These are phyloP conservation scores for Neogobius melanostomus DNA, from an alignment of 2,113 vertebrate genomes.

Conservation along the genomic window DNA sequence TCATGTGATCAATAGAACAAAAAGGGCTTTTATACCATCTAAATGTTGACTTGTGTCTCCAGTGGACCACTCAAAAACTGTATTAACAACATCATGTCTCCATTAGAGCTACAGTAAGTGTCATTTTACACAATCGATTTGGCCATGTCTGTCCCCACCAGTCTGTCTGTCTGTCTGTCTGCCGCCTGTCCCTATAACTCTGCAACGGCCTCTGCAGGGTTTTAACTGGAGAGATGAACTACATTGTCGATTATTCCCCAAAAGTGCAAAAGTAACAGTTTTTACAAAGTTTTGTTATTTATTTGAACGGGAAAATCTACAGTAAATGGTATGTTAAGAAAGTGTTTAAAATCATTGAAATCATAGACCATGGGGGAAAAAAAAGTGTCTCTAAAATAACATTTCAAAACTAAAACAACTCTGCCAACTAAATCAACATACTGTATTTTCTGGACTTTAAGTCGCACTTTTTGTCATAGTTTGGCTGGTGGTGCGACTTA, in stretches of 20 bases:
- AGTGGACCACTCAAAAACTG: conserved; percentile 37
- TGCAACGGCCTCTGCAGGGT: conserved; percentile 58
- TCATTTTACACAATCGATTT: conserved; percentile 73
- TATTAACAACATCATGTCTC: conserved; percentile 65
- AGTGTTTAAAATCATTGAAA: not conserved
- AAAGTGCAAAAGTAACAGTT: no score
- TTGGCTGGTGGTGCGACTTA: no score
- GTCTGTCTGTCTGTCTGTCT: conserved; percentile 55
- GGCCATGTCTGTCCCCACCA: conserved; percentile 57
- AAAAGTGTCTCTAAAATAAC: no score
- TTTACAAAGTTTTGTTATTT: no score
- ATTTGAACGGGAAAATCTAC: no score
- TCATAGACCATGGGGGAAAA: no score
- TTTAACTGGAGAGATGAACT: conserved; percentile 56
- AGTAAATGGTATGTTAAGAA: not conserved
- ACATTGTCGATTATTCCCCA: no score
- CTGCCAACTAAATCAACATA: no score
- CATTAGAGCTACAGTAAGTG: conserved; percentile 67
- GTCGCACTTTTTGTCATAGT: no score
- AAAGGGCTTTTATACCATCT: conserved; percentile 42
- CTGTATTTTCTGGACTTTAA: no score
- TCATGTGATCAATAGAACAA: conserved; percentile 42
- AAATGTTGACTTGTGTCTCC: conserved; percentile 41
- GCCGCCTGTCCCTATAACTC: conserved; percentile 48
- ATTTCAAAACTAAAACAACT: no score